Evolutionary conservation across 2,113 vertebrate species (phyloP).

Genomic region (Sapayoa aenigma): DNA sequence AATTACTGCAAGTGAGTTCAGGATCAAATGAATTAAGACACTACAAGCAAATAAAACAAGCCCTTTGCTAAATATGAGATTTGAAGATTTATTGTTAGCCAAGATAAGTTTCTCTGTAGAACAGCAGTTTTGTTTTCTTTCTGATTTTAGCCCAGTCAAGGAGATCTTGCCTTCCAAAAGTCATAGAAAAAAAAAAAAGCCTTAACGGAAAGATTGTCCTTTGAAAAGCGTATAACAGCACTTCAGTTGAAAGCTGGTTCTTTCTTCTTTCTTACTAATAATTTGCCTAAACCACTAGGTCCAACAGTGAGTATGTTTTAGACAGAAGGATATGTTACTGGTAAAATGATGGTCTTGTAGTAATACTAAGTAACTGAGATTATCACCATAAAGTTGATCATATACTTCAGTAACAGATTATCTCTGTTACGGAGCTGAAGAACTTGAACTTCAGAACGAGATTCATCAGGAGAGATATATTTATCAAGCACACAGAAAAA

Average conservation of each 20-base stretch:
- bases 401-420: neutral
- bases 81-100: neutral
- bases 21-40: neutral
- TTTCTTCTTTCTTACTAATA: neutral
- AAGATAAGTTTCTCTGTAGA: neutral
- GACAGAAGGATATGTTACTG: neutral
- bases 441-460: neutral
- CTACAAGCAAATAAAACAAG: neutral
- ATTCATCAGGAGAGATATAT: neutral
- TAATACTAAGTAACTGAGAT: neutral
- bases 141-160: neutral
- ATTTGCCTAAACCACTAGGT: neutral
- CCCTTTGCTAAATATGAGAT: accelerated
- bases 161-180: neutral
- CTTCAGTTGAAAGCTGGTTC: neutral
- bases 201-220: neutral
- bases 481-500: neutral
- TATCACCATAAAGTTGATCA: neutral
- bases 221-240: neutral
- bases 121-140: neutral
- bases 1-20: neutral
- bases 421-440: neutral
- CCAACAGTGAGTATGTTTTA: neutral
- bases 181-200: neutral
- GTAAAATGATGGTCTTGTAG: neutral